phyloP scores from a whole-genome alignment of 2,797 vertebrate species.

The Scyliorhinus canicula region DNA sequence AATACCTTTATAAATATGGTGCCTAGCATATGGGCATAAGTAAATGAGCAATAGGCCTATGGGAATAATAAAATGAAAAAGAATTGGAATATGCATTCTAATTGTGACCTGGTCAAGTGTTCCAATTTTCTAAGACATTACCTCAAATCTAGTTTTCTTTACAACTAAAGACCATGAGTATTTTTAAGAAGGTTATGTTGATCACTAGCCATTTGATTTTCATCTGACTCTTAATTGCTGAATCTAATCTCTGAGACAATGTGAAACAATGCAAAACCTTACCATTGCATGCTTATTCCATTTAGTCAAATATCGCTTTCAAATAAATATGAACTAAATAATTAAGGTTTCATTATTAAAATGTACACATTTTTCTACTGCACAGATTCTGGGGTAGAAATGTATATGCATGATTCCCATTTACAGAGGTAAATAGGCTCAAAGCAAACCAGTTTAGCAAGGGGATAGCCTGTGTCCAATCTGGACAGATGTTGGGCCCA shows the following conservation, averaged over 20 bases:
- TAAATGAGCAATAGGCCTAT: not conserved
- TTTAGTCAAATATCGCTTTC: not conserved
- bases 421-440: not conserved
- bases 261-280: conserved; percentile 4
- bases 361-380: not conserved
- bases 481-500: not conserved
- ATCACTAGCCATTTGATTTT: not conserved
- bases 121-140: conserved; percentile 14
- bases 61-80: not conserved
- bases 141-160: conserved; percentile 20
- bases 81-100: not conserved
- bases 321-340: not conserved
- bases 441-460: not conserved
- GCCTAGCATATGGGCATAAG: not conserved
- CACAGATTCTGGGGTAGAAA: not conserved
- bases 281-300: not conserved
- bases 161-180: not conserved
- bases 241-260: not conserved
- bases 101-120: not conserved
- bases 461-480: not conserved
- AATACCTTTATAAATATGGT: not conserved
- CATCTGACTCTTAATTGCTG: not conserved
- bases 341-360: not conserved
- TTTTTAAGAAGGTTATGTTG: not conserved
- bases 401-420: not conserved